Evolutionary conservation across 2,888 invertebrate species (phyloP).

Genomic region (Torymus texanus): DNA sequence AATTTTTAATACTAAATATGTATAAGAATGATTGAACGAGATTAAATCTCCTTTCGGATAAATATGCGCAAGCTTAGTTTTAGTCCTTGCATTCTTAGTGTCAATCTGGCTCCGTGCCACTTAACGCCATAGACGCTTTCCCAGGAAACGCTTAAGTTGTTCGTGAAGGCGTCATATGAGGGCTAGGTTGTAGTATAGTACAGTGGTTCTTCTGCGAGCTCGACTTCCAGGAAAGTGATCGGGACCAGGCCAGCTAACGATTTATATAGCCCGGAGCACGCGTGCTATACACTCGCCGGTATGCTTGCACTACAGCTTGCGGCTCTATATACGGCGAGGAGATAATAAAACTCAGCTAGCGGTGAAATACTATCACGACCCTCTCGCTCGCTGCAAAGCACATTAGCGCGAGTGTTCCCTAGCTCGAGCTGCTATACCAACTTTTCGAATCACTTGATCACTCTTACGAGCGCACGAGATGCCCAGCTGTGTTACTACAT

Average conservation of each 20-base stretch:
- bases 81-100: background rate
- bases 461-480: constrained; percentile 9
- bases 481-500: background rate
- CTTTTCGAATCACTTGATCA: constrained; percentile 55
- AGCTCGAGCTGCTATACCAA: constrained; percentile 13
- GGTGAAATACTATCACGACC: constrained; percentile 22
- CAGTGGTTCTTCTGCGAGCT: background rate
- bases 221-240: constrained; percentile 46
- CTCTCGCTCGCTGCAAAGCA: constrained; percentile 14
- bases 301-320: background rate
- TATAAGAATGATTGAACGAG: too few relatives aligned
- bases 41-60: too few relatives aligned
- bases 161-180: background rate
- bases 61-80: too few relatives aligned
- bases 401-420: constrained; percentile 2
- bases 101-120: constrained; percentile 13
- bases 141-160: constrained; percentile 26
- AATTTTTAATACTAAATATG: too few relatives aligned
- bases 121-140: constrained; percentile 16
- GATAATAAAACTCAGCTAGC: constrained; percentile 46
- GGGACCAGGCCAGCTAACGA: constrained; percentile 49
- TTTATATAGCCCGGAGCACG: constrained; percentile 41
- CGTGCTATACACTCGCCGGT: background rate
- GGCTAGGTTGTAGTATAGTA: background rate
- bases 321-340: constrained; percentile 5